Percentiles rank a stretch among this genome's conserved stretches.
Conservation (phyloP, 2,797 vertebrate genomes). For the Bradypodion pumilum region DNA sequence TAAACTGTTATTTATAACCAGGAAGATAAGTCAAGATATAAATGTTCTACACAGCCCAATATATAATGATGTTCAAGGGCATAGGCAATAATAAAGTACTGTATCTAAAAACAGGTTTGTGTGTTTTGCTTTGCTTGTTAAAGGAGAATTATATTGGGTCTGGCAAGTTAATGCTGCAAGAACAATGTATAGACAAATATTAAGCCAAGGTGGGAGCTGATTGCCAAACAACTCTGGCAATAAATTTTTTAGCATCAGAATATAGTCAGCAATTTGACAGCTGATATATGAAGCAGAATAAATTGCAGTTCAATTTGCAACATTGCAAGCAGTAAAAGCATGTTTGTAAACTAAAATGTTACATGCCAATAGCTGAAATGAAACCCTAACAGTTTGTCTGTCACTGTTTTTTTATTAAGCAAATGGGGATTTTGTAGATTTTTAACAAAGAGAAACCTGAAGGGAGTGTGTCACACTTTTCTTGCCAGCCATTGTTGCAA, state of each 20-base stretch:
- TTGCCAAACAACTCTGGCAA: constrained; percentile 8
- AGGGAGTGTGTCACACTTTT: no score
- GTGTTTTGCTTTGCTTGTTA: constrained; percentile 12
- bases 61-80: neutral
- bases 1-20: constrained; percentile 20
- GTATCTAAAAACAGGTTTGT: neutral
- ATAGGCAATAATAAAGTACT: constrained; percentile 30
- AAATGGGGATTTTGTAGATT: no score
- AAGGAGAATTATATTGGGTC: constrained; percentile 12
- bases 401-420: no score
- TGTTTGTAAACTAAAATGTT: constrained; percentile 10
- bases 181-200: constrained; percentile 19
- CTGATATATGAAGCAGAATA: constrained; percentile 32
- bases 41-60: neutral
- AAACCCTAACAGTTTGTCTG: neutral
- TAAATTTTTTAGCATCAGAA: constrained; percentile 7
- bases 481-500: no score
- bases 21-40: neutral
- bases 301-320: constrained; percentile 27
- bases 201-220: constrained; percentile 15
- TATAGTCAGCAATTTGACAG: constrained; percentile 27
- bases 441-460: no score
- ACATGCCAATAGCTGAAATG: neutral
- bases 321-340: neutral
- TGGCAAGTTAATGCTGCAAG: constrained; percentile 11